phyloP scores from a whole-genome alignment of 2,888 invertebrate genomes.

The Carterocephalus palaemon region DNA sequence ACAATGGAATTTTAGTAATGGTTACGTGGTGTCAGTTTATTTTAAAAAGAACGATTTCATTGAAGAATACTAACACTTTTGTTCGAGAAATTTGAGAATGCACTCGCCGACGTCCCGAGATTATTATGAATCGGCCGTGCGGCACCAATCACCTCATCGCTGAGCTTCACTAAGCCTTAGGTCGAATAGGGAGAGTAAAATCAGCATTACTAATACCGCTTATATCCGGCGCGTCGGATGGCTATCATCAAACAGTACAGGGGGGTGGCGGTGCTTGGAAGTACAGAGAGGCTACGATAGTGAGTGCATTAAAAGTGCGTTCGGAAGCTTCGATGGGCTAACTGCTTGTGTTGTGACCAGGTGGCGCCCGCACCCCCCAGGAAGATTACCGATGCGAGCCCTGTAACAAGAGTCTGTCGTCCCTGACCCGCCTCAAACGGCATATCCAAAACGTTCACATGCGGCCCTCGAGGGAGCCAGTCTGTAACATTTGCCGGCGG shows the following conservation, averaged over 20 bases:
- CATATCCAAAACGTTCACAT: conserved; percentile 96
- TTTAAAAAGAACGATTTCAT: conserved; percentile 55
- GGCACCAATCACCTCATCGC: conserved; percentile 52
- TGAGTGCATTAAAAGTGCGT: conserved; percentile 77
- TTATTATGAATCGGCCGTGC: conserved; percentile 49
- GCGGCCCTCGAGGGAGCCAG: conserved; percentile 92
- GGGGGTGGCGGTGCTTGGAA: conserved; percentile 77
- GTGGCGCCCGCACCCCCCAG: conserved; percentile 86
- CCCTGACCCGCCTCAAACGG: conserved; percentile 91
- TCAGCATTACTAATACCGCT: conserved; percentile 67
- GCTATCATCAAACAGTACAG: conserved; percentile 59
- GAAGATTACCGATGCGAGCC: conserved; percentile 95
- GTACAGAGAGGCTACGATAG: conserved; percentile 69
- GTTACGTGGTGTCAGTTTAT: conserved; percentile 66
- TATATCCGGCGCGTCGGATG: conserved; percentile 60
- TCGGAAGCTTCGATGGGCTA: conserved; percentile 72
- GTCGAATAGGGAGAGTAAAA: conserved; percentile 44
- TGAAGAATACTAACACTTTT: conserved; percentile 67
- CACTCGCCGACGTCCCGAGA: conserved; percentile 41
- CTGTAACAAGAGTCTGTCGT: conserved; percentile 93
- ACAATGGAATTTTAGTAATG: conserved; percentile 71
- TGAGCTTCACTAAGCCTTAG: conserved; percentile 56
- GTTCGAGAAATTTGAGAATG: conserved; percentile 62
- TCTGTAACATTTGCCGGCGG: conserved; percentile 95
- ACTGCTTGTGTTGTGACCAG: conserved; percentile 81